These are phyloP conservation scores for Centruroides vittatus DNA, from an alignment of 1,140 invertebrate species.

Conservation along the genomic window DNA sequence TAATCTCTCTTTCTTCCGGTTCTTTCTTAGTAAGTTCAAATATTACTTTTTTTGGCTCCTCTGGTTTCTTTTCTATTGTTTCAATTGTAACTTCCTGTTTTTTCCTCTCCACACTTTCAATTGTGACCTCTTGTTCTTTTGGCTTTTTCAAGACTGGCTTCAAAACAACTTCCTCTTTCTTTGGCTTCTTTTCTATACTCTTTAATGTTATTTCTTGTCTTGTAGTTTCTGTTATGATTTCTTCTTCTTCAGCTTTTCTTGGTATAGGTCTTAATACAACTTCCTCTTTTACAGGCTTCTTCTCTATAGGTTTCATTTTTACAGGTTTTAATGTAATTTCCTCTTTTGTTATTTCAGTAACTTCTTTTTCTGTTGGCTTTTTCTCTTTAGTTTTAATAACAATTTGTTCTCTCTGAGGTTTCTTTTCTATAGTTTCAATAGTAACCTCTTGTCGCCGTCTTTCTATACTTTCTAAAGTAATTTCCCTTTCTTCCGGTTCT, in stretches of 20 bases:
- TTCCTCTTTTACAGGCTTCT: background rate
- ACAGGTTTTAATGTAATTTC: constrained; percentile 7
- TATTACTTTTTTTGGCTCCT: background rate
- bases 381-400: background rate
- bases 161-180: constrained; percentile 7
- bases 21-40: background rate
- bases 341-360: constrained; percentile 11
- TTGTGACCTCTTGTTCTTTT: constrained; percentile 2
- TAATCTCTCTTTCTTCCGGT: constrained; percentile 1
- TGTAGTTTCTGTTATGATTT: background rate
- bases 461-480: constrained; percentile 3
- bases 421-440: background rate
- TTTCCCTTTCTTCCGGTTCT: constrained; percentile 9
- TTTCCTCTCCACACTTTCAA: constrained; percentile 2
- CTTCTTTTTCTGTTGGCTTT: constrained; percentile 8
- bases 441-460: background rate
- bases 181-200: background rate
- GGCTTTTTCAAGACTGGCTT: constrained; percentile 4
- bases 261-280: constrained; percentile 3
- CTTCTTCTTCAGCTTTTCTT: background rate
- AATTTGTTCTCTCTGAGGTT: constrained; percentile 3
- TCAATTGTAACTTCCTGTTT: background rate
- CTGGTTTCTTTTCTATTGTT: background rate
- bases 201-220: background rate
- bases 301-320: constrained; percentile 2